These are phyloP conservation scores for Tinamus major DNA, from an alignment of 2,797 vertebrate species.

Conservation along the genomic window DNA sequence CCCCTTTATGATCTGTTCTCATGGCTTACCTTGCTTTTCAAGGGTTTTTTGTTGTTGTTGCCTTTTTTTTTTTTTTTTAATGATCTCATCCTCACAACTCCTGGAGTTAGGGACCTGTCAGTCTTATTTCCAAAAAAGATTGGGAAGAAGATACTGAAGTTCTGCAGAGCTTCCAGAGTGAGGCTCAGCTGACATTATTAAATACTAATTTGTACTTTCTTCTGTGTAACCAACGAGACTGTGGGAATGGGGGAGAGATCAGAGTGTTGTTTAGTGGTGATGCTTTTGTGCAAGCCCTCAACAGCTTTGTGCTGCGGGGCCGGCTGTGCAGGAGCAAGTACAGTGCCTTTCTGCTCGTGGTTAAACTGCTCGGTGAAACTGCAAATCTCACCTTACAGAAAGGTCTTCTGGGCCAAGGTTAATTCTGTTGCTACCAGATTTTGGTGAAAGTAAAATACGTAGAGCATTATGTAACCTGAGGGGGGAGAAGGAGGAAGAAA, in stretches of 20 bases:
- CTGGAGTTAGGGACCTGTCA: background rate
- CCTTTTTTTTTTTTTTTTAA: fast-evolving
- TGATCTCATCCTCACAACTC: background rate
- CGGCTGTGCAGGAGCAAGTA: fast-evolving
- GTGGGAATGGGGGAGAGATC: constrained; percentile 7
- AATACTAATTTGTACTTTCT: constrained; percentile 31
- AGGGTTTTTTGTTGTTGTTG: no score
- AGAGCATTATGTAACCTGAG: background rate
- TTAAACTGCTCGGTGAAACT: background rate
- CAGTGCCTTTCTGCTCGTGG: background rate
- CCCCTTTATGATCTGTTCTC: background rate
- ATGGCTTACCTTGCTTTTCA: background rate
- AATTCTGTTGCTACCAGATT: constrained; percentile 21
- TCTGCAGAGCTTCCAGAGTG: background rate
- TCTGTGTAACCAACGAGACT: background rate
- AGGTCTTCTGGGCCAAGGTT: background rate
- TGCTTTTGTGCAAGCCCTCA: background rate
- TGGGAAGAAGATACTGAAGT: constrained; percentile 16
- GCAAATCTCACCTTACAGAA: background rate
- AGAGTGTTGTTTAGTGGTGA: background rate
- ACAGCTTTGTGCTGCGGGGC: fast-evolving
- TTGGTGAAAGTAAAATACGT: background rate
- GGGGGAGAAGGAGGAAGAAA: background rate
- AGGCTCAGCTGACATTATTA: background rate
- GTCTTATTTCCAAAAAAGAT: background rate